Percentiles rank a stretch among this genome's conserved stretches.
phyloP scores from a whole-genome alignment of 2,888 invertebrate species.

The Troides oblongomaculatus region DNA sequence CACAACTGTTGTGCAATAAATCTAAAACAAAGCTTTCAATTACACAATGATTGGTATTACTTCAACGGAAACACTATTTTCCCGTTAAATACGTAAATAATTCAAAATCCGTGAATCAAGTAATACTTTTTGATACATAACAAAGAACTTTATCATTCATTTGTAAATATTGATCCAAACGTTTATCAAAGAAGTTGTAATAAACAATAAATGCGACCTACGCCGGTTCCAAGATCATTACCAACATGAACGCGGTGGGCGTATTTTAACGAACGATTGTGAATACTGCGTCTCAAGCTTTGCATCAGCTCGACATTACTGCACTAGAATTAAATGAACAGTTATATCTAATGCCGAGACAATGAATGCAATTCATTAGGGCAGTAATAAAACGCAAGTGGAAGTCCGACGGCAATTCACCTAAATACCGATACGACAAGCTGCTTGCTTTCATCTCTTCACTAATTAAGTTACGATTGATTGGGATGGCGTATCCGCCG shows the following conservation, averaged over 20 bases:
- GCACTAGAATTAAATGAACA: slow-evolving; percentile 59
- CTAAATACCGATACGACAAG: slow-evolving; percentile 52
- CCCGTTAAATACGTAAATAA: too few relatives aligned
- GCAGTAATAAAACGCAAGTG: slow-evolving; percentile 56
- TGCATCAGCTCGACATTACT: slow-evolving; percentile 47
- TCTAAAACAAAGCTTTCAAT: too few relatives aligned
- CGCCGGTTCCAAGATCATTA: slow-evolving; percentile 73
- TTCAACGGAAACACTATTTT: too few relatives aligned
- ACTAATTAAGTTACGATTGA: slow-evolving; percentile 61
- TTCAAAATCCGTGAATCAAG: not conserved
- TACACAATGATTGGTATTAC: too few relatives aligned
- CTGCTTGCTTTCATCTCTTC: slow-evolving; percentile 50
- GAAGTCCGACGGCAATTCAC: slow-evolving; percentile 49
- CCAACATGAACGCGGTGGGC: slow-evolving; percentile 56
- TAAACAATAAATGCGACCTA: slow-evolving; percentile 70
- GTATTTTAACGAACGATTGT: slow-evolving; percentile 61
- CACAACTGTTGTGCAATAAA: too few relatives aligned
- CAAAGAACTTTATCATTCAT: slow-evolving; percentile 3
- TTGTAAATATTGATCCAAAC: slow-evolving; percentile 8
- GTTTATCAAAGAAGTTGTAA: slow-evolving; percentile 32
- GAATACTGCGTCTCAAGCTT: slow-evolving; percentile 59
- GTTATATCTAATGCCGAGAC: slow-evolving; percentile 60
- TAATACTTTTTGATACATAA: slow-evolving; percentile 3
- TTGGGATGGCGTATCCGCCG: slow-evolving; percentile 43
- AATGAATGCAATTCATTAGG: slow-evolving; percentile 67